A percentile compares a stretch with the other conserved stretches of the same genome.
These are phyloP conservation scores for Otocyon megalotis DNA, from an alignment of 2,113 vertebrate species.

Conservation along the genomic window DNA sequence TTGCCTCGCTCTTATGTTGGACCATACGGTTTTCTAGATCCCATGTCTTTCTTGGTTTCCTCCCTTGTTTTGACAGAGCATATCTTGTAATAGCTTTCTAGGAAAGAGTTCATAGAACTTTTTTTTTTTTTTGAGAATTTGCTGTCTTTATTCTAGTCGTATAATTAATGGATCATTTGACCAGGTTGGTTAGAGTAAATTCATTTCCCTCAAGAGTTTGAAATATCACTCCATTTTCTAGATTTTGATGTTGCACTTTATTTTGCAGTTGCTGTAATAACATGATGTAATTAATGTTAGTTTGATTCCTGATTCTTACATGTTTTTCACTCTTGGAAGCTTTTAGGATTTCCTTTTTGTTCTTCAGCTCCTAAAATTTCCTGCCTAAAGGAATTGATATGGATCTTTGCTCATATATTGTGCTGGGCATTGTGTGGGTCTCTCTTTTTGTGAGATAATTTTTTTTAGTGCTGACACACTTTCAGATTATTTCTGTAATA, in stretches of 20 bases:
- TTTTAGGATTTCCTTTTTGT: neutral
- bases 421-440: neutral
- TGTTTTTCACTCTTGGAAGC: neutral
- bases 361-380: neutral
- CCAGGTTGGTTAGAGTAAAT: neutral
- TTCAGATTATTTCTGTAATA: constrained; percentile 35
- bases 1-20: neutral
- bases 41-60: neutral
- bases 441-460: neutral
- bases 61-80: neutral
- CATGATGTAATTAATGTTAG: neutral
- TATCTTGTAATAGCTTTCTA: neutral
- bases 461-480: neutral
- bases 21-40: neutral
- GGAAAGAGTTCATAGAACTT: neutral
- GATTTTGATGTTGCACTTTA: neutral
- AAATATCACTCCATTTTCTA: neutral
- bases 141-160: neutral
- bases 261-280: neutral
- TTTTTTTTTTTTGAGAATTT: neutral
- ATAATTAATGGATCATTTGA: neutral
- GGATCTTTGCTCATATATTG: neutral
- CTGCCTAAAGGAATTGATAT: neutral
- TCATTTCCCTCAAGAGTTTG: neutral
- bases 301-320: neutral